Percentiles rank a stretch among this genome's conserved stretches.
Conservation (phyloP, 1,140 invertebrate species). For the Mya arenaria region DNA sequence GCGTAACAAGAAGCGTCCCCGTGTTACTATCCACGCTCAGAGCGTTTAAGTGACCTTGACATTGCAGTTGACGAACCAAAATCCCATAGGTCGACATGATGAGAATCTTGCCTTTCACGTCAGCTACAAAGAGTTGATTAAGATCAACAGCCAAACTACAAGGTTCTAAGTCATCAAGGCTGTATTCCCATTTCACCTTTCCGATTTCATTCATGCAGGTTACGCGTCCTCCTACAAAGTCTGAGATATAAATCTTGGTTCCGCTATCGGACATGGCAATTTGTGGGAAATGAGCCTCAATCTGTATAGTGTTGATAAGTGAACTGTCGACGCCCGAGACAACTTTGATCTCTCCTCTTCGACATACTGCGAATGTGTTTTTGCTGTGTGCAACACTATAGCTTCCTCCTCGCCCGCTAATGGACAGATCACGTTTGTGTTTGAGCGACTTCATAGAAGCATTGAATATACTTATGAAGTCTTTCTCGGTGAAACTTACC, state of each 20-base stretch:
- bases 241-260: conserved; percentile 44
- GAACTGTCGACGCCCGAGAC: conserved; percentile 1
- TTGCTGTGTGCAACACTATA: conserved; percentile 39
- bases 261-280: conserved; percentile 47
- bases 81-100: conserved; percentile 49
- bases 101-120: conserved; percentile 39
- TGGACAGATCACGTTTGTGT: conserved; percentile 21
- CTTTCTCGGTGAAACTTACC: conserved; percentile 48
- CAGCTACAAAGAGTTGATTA: conserved; percentile 48
- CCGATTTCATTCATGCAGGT: conserved; percentile 42
- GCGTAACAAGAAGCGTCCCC: conserved; percentile 27
- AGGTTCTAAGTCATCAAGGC: conserved; percentile 35
- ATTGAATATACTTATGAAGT: conserved; percentile 42
- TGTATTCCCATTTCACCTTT: conserved; percentile 37
- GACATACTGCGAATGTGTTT: conserved; percentile 40
- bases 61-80: conserved; percentile 18
- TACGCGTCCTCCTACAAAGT: conserved; percentile 43
- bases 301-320: conserved; percentile 36
- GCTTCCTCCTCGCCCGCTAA: conserved; percentile 44
- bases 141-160: conserved; percentile 45
- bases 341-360: conserved; percentile 40
- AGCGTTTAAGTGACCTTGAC: conserved; percentile 24
- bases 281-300: conserved; percentile 52
- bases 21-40: conserved; percentile 35
- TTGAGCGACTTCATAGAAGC: background rate